Base-by-base conservation (phyloP, 2,888 invertebrate species). In the Notodonta dromedarius region DNA sequence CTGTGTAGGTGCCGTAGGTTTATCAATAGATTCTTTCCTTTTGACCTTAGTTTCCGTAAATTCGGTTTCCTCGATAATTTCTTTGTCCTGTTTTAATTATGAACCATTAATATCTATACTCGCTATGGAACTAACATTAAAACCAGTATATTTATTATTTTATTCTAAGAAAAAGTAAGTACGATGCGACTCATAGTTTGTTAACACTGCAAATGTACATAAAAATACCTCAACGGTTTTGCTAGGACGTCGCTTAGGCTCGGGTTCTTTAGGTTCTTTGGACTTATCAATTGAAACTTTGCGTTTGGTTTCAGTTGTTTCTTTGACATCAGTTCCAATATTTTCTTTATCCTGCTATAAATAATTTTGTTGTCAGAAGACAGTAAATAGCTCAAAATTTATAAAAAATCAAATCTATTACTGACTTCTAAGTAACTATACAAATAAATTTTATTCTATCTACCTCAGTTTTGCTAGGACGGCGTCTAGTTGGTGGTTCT, bases 291-390 rank as follows among this genome's bases (percentile, higher is more conserved):
- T 42, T 11, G 42, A 11, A 44, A 67, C 50, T 68, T 77, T 82
- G 61, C 78, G 76, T 70, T 83, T 84, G 6, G 68, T 69, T 69
- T 84, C 77, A 14, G 73, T 76, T 32, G 76, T 76, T 67, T 83
- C 74, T 56, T 54, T 66, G 40, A 62, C 48, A 12, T 52, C 75
- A 5, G 67, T 73, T 58, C 75, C 62, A 16, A 76, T 65, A 57
- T 79, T 77, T 59, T 80, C 77, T 13, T 66, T 71, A 44, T 77
- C 82, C 84, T 85, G 65, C n/a, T n/a, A n/a, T n/a, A 9, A 48
- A 48, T 48, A 14, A n/a, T 35, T 48, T 14, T n/a, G 8, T n/a
- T 48, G n/a, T 48, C 11, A 40, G 40, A 46, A 46, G 24, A 24
- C 24, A 24, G 24, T 24, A 24, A 2, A 24, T 24, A 24, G 24